A percentile compares a stretch with the other conserved stretches of the same genome.
Conservation (phyloP, 1,140 invertebrate genomes). For the Atopsyche davidsoni region DNA sequence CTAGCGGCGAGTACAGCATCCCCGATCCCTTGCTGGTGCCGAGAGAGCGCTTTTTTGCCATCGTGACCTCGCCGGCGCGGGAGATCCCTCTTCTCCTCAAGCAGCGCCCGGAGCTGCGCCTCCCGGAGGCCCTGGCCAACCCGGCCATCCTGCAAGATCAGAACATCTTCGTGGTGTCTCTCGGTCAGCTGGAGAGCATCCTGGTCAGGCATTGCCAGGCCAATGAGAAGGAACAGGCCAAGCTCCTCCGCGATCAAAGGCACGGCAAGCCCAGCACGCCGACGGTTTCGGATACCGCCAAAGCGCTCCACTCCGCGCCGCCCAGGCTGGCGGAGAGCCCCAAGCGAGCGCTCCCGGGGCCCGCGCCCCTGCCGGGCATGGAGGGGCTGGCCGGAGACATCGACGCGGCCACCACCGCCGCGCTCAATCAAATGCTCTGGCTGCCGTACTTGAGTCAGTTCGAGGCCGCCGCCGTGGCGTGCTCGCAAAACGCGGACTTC, state of each 20-base stretch:
- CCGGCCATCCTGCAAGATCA: conserved; percentile 68
- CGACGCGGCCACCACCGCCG: conserved; percentile 58
- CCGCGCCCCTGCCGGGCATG: conserved; percentile 26
- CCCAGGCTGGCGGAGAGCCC: conserved; percentile 17
- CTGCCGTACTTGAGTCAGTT: conserved; percentile 61
- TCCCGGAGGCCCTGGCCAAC: conserved; percentile 64
- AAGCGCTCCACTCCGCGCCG: background rate
- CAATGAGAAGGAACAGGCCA: conserved; percentile 32
- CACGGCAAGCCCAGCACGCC: conserved; percentile 16
- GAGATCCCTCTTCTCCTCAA: conserved; percentile 70
- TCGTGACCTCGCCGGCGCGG: conserved; percentile 63
- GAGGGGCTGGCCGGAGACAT: conserved; percentile 53
- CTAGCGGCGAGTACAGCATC: conserved; percentile 61
- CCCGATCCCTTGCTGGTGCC: conserved; percentile 76
- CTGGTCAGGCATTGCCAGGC: conserved; percentile 47
- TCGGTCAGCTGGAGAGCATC: conserved; percentile 69
- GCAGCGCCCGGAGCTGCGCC: conserved; percentile 60
- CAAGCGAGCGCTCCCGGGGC: conserved; percentile 15
- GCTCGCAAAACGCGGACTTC: conserved; percentile 45
- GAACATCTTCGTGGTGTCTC: conserved; percentile 69
- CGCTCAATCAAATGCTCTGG: conserved; percentile 66
- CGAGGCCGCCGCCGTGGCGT: conserved; percentile 43
- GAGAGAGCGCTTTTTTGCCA: conserved; percentile 61
- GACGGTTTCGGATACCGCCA: conserved; percentile 1
- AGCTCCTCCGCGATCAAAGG: conserved; percentile 15